Conservation (phyloP, 2,888 invertebrate species). For the Drosophila setosimentum region DNA sequence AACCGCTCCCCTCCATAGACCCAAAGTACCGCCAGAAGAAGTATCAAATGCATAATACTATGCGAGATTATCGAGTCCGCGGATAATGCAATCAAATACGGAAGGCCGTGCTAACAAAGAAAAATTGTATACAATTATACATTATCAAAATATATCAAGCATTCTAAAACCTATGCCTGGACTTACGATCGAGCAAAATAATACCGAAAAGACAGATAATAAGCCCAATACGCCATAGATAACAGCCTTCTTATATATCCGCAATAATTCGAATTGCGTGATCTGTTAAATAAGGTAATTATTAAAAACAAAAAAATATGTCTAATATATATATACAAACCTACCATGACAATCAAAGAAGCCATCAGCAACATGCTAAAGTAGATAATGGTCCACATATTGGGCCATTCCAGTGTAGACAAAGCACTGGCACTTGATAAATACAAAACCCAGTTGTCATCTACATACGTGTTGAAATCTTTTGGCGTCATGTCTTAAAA, state of each 20-base stretch:
- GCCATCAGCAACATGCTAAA: conserved; percentile 91
- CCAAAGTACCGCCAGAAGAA: conserved; percentile 93
- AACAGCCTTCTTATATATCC: conserved; percentile 64
- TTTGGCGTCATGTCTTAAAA: conserved; percentile 20
- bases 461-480: conserved; percentile 35
- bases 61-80: conserved; percentile 64
- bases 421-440: conserved; percentile 74
- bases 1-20: conserved; percentile 90
- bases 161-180: not conserved
- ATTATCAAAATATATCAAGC: not conserved
- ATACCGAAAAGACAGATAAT: conserved; percentile 61
- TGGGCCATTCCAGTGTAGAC: conserved; percentile 85
- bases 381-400: conserved; percentile 91
- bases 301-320: not conserved
- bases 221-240: conserved; percentile 58
- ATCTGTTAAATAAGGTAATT: conserved; percentile 41
- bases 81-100: conserved; percentile 34
- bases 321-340: conserved; percentile 86
- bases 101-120: conserved; percentile 68
- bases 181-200: conserved; percentile 81
- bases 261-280: conserved; percentile 78
- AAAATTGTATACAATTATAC: not conserved
- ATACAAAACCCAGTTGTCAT: conserved; percentile 66
- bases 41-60: conserved; percentile 86
- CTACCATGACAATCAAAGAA: conserved; percentile 89